Evolutionary conservation across 2,113 vertebrate species (phyloP).

Genomic region (Gallinago media): DNA sequence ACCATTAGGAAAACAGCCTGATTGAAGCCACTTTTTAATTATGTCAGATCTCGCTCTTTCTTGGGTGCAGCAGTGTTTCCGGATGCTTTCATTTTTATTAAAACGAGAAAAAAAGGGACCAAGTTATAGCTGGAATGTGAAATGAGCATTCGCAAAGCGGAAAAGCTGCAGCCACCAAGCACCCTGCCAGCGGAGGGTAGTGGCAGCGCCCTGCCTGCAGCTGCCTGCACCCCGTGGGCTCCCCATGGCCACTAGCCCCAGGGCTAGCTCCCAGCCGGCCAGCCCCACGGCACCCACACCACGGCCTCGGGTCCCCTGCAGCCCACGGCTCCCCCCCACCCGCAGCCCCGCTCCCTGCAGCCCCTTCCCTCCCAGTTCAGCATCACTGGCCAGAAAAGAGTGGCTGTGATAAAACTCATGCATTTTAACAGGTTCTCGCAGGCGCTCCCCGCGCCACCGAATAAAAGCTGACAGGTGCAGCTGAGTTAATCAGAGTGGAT

Average conservation of each 20-base stretch:
- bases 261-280: not conserved
- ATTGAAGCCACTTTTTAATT: slow-evolving; percentile 76
- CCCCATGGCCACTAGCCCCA: not conserved
- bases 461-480: slow-evolving; percentile 78
- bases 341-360: not conserved
- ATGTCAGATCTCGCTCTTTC: slow-evolving; percentile 68
- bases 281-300: not conserved
- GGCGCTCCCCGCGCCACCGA: not conserved
- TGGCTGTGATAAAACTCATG: slow-evolving; percentile 46
- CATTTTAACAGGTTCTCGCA: slow-evolving; percentile 72
- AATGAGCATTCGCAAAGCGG: not conserved
- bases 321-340: not conserved
- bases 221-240: not conserved
- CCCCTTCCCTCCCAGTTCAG: not conserved
- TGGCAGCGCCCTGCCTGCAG: too few species aligned
- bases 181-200: not conserved
- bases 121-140: slow-evolving; percentile 63
- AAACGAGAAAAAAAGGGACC: slow-evolving; percentile 64
- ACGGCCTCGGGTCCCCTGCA: accelerated
- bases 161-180: not conserved
- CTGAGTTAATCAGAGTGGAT: slow-evolving; percentile 81
- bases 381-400: slow-evolving; percentile 19
- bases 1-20: slow-evolving; percentile 67
- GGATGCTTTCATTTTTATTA: slow-evolving; percentile 69
- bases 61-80: slow-evolving; percentile 35